phyloP scores from a whole-genome alignment of 2,797 vertebrate genomes.

The Centroberyx gerrardi region DNA sequence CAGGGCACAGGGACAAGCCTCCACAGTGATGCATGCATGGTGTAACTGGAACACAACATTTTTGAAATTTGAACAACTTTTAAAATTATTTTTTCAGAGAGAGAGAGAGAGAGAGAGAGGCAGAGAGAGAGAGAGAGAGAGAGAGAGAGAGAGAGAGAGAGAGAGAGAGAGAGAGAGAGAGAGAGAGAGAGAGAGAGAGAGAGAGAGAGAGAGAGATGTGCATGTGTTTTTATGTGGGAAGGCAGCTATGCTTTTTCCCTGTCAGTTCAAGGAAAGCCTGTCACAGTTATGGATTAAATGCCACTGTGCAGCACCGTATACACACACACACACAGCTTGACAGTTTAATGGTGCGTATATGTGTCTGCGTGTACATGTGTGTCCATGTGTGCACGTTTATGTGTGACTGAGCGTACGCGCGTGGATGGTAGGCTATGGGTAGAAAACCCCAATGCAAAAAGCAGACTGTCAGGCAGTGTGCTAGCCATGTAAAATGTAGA shows the following conservation, averaged over 20 bases:
- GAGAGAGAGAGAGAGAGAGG: background rate
- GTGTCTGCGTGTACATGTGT: slow-evolving; percentile 2
- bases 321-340: slow-evolving; percentile 32
- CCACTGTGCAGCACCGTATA: slow-evolving; percentile 30
- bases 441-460: slow-evolving; percentile 39
- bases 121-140: slow-evolving; percentile 2
- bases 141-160: too few species aligned
- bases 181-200: too few species aligned
- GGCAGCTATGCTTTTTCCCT: slow-evolving; percentile 54
- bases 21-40: slow-evolving; percentile 37
- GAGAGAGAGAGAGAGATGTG: background rate
- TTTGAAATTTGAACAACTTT: slow-evolving; percentile 46
- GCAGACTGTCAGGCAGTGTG: slow-evolving; percentile 43
- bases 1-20: slow-evolving; percentile 51
- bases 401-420: background rate
- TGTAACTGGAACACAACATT: slow-evolving; percentile 40
- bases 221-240: slow-evolving; percentile 39
- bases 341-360: slow-evolving; percentile 55
- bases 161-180: too few species aligned
- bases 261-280: slow-evolving; percentile 67
- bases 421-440: slow-evolving; percentile 19
- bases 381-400: slow-evolving; percentile 17
- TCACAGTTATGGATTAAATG: slow-evolving; percentile 75
- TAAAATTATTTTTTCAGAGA: slow-evolving; percentile 7
- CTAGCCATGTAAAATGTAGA: slow-evolving; percentile 63